Conservation (phyloP, 2,888 invertebrate species). For the Chrysodeixis includens region DNA sequence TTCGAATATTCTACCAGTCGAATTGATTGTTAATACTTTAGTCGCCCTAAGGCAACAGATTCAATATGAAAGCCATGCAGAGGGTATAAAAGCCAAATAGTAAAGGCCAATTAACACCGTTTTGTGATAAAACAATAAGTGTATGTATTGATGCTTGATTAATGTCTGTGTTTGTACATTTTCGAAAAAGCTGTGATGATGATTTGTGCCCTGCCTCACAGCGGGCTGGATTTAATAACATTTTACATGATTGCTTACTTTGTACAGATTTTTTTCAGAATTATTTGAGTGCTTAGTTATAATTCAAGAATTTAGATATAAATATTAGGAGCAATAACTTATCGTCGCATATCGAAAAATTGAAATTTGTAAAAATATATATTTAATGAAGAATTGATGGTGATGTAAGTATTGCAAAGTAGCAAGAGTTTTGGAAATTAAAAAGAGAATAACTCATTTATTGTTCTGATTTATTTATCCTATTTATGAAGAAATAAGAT, state of each 20-base stretch:
- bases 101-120: not conserved
- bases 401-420: slow-evolving; percentile 76
- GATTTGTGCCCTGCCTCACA: slow-evolving; percentile 45
- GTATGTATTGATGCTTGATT: slow-evolving; percentile 16
- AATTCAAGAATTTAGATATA: slow-evolving; percentile 52
- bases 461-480: slow-evolving; percentile 42
- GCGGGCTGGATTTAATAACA: slow-evolving; percentile 42
- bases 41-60: too few species aligned
- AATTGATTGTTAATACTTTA: too few species aligned
- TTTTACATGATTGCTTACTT: slow-evolving; percentile 34
- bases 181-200: slow-evolving; percentile 59
- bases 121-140: not conserved
- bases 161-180: slow-evolving; percentile 34
- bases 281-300: slow-evolving; percentile 52
- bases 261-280: slow-evolving; percentile 37
- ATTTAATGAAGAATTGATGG: slow-evolving; percentile 56
- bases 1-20: too few species aligned
- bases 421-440: slow-evolving; percentile 80
- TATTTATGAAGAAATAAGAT: not conserved
- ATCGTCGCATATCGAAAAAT: slow-evolving; percentile 81
- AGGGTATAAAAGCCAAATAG: too few species aligned
- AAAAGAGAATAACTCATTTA: slow-evolving; percentile 65
- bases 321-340: slow-evolving; percentile 79
- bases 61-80: too few species aligned
- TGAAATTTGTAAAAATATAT: slow-evolving; percentile 72